A percentile compares a stretch with the other conserved stretches of the same genome.
Conservation (phyloP, 2,888 invertebrate genomes). For the Callimorpha dominula region DNA sequence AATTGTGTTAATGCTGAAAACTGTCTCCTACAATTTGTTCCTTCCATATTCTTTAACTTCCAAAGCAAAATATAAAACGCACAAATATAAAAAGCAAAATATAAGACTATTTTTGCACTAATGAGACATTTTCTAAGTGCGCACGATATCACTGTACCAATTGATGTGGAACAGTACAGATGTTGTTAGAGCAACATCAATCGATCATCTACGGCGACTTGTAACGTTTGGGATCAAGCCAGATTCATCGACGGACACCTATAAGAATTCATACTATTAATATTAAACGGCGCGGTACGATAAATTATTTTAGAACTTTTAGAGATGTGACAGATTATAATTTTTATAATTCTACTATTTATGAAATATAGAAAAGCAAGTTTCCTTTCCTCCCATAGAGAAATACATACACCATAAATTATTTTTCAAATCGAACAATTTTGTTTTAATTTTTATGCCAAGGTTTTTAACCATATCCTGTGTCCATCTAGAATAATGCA, state of each 20-base stretch:
- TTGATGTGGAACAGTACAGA: slow-evolving; percentile 10
- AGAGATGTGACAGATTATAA: neutral
- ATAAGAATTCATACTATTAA: slow-evolving; percentile 40
- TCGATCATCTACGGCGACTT: slow-evolving; percentile 31
- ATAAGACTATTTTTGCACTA: neutral
- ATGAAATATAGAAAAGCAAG: neutral
- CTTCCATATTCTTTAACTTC: neutral
- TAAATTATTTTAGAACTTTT: slow-evolving; percentile 11
- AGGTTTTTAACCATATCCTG: neutral
- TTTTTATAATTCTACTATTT: neutral
- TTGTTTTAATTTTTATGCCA: neutral
- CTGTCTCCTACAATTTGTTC: neutral
- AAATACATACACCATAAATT: too few relatives aligned
- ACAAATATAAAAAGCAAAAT: too few relatives aligned
- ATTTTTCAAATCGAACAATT: too few relatives aligned
- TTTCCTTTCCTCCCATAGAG: neutral
- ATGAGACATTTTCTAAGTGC: neutral
- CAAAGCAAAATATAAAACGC: too few relatives aligned
- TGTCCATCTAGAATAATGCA: neutral
- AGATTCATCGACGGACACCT: slow-evolving; percentile 46
- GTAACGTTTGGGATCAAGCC: slow-evolving; percentile 37
- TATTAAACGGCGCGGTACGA: slow-evolving; percentile 19
- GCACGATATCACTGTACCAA: neutral
- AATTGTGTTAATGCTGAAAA: slow-evolving; percentile 11
- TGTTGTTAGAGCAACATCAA: slow-evolving; percentile 32